These are phyloP conservation scores for Asbolus verrucosus DNA, from an alignment of 1,140 invertebrate genomes.

Conservation along the genomic window DNA sequence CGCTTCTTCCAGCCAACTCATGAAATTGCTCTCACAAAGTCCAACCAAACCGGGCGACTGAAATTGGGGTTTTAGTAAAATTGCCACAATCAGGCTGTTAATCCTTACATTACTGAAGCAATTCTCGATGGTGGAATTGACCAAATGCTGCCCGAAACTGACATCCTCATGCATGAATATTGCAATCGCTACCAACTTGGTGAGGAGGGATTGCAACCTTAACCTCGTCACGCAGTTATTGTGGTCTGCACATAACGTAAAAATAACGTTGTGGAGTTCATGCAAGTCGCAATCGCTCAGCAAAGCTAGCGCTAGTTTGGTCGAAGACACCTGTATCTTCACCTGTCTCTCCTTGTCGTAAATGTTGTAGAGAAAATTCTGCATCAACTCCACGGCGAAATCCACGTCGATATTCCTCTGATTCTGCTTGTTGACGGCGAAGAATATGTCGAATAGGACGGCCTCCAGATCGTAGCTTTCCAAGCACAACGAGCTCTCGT, in stretches of 20 bases:
- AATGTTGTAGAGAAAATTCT: conserved; percentile 74
- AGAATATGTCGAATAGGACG: conserved; percentile 74
- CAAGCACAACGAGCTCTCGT: conserved; percentile 70
- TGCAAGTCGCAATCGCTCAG: conserved; percentile 71
- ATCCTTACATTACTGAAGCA: conserved; percentile 74
- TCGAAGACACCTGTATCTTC: conserved; percentile 68
- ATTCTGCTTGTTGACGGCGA: conserved; percentile 72
- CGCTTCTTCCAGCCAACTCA: conserved; percentile 68
- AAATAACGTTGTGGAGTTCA: conserved; percentile 75
- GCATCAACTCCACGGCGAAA: conserved; percentile 69
- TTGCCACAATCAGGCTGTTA: conserved; percentile 40
- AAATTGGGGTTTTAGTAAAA: conserved; percentile 45
- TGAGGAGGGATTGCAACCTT: conserved; percentile 69
- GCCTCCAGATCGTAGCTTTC: conserved; percentile 72
- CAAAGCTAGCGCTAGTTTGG: conserved; percentile 73
- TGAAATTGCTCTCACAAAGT: conserved; percentile 67
- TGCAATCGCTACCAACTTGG: conserved; percentile 68
- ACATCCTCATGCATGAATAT: conserved; percentile 71
- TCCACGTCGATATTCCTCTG: conserved; percentile 70
- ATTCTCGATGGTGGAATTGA: conserved; percentile 71
- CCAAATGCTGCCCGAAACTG: conserved; percentile 67
- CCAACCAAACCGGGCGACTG: conserved; percentile 66
- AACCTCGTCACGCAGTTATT: conserved; percentile 73
- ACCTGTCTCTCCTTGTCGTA: conserved; percentile 70
- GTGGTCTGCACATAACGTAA: conserved; percentile 74